Base-by-base conservation (phyloP, 2,797 vertebrate genomes). In the Lagocephalus sceleratus region DNA sequence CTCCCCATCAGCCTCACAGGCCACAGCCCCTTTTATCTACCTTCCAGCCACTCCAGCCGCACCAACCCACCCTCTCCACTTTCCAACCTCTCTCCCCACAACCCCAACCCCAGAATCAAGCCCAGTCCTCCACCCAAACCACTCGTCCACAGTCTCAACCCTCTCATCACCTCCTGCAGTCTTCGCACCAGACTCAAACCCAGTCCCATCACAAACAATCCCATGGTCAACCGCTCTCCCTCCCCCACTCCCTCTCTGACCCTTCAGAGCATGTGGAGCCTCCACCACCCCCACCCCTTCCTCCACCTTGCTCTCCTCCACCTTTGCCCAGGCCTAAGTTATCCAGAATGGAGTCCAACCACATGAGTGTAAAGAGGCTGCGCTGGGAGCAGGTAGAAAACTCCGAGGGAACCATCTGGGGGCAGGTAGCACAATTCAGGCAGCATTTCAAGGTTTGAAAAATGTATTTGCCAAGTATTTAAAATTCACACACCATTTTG, bases 351-450 rank as follows among this genome's bases (percentile, higher is more conserved):
- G 95, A 97, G 65, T 93, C 94, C 72, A 94, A 94, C 75, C 96
- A 98, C 87, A 96, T 98, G 96, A 99, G 93, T 0, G 96, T 99
- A 63, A 99, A 99, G 85, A 91, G 95, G 63, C 88, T 99, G 69
- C 94, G 97, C 16, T 99, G 97, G 97, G 97, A 99, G 81, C 97
- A 98, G 75, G 95, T 99, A 87, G 95, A 98, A 78, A 97, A 98
- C 78, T 98, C 96, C 0, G 97, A 99, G 73, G 96, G 97, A 41
- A 99, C 97, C 23, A 99, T 99, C 74, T 99, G 97, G 97, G 97
- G 97, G 5, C 96, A 98, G 94, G 96, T 94, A 71, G 82, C 51
- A 35, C 32, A 2, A 35, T 14, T 35, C 32, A 35, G 32, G 12
- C 29, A 29, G 9, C 11, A 42, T 42, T n/a, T 42, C 40, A 42